Percentiles rank a stretch among this genome's conserved stretches.
Conservation (phyloP, 2,888 invertebrate genomes). For the Synanthedon vespiformis region DNA sequence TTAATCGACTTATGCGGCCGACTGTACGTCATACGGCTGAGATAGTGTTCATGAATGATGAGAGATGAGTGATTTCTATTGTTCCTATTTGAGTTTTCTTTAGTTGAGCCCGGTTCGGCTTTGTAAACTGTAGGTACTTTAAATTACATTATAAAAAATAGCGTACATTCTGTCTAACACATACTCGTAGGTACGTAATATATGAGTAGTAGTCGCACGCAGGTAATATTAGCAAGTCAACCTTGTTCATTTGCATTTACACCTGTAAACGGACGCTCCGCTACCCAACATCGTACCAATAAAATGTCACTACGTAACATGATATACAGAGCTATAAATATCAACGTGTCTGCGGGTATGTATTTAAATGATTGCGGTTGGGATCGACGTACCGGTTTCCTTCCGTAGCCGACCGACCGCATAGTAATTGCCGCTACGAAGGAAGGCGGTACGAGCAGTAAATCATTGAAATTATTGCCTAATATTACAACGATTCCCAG, state of each 20-base stretch:
- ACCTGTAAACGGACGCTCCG: constrained; percentile 3
- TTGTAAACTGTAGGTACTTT: background rate
- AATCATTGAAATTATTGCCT: constrained; percentile 68
- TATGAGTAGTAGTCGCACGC: background rate
- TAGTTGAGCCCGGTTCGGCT: background rate
- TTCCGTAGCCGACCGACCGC: constrained; percentile 56
- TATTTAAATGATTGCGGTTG: constrained; percentile 64
- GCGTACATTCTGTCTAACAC: background rate
- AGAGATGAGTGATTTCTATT: background rate
- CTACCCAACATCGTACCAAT: constrained; percentile 33
- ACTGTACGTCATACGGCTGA: no score
- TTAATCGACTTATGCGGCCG: no score
- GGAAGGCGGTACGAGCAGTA: constrained; percentile 47
- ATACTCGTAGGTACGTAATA: background rate
- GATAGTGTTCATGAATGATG: background rate
- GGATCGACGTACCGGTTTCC: constrained; percentile 63
- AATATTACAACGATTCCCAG: constrained; percentile 49
- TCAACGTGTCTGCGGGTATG: constrained; percentile 46
- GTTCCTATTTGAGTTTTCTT: background rate
- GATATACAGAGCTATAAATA: constrained; percentile 58
- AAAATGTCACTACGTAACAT: constrained; percentile 53
- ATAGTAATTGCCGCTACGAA: constrained; percentile 54
- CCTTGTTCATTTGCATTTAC: constrained; percentile 36
- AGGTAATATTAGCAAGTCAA: background rate
- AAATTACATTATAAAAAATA: no score